Evolutionary conservation across 2,888 invertebrate genomes (phyloP).

Genomic region (Caenorhabditis sulstoni): DNA sequence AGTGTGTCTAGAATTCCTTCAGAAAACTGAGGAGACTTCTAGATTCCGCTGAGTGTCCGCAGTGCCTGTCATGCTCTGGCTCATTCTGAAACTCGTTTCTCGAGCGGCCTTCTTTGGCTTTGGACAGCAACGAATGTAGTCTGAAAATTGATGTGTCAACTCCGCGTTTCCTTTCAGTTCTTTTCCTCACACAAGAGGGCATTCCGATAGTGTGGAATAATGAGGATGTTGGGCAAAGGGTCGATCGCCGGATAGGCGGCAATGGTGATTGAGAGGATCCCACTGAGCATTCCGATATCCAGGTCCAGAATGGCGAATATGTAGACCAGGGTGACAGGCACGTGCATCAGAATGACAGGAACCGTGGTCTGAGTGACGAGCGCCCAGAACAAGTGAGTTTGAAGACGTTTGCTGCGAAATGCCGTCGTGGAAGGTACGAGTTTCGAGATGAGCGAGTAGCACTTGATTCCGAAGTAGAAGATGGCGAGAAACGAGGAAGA

Average conservation of each 20-base stretch:
- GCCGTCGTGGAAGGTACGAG: conserved; percentile 20
- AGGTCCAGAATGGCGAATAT: conserved; percentile 22
- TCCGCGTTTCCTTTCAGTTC: background rate
- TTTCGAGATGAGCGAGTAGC: conserved; percentile 25
- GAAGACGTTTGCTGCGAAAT: conserved; percentile 22
- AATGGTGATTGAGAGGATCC: conserved; percentile 29
- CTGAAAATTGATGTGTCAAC: background rate
- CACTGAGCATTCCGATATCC: conserved; percentile 39
- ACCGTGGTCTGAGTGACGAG: conserved; percentile 42
- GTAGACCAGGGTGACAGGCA: conserved; percentile 23
- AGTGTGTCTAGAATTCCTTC: background rate
- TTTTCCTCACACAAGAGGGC: conserved; percentile 18
- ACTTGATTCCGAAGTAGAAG: conserved; percentile 38
- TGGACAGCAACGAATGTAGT: conserved; percentile 6
- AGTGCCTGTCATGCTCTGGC: background rate
- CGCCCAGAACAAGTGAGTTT: conserved; percentile 41
- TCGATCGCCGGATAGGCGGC: conserved; percentile 36
- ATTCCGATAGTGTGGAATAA: conserved; percentile 27
- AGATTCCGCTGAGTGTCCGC: background rate
- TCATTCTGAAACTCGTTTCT: background rate
- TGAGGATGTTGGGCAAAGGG: conserved; percentile 36
- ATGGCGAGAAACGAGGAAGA: conserved; percentile 31
- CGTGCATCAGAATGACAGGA: conserved; percentile 42
- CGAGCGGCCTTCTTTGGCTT: background rate
- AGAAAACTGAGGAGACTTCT: background rate